Conservation (phyloP, 2,113 vertebrate genomes). For the Turnix velox region DNA sequence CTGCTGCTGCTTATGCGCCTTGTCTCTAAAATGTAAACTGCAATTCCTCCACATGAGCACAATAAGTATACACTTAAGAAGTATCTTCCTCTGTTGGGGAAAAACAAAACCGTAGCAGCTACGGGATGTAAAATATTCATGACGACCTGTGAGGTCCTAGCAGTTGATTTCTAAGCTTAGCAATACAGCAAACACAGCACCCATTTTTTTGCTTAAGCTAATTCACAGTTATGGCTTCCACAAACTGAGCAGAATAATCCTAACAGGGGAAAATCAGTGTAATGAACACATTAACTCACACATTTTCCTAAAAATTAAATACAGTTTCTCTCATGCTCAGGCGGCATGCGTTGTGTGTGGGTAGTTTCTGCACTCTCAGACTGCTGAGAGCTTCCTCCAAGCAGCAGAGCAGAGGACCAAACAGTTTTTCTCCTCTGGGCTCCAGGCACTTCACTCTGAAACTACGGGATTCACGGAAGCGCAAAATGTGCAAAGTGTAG, state of each 20-base stretch:
- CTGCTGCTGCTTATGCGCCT: slow-evolving; percentile 29
- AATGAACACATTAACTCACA: background rate
- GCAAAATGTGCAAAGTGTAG: background rate
- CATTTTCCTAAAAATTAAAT: background rate
- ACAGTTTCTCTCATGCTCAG: background rate
- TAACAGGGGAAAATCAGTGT: background rate
- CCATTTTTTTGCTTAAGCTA: background rate
- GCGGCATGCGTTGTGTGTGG: background rate
- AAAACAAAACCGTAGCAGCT: background rate
- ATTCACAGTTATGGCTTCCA: background rate
- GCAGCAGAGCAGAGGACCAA: background rate
- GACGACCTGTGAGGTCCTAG: background rate
- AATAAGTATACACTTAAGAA: background rate
- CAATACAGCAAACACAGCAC: background rate
- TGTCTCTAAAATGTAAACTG: slow-evolving; percentile 40
- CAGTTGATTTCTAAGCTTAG: background rate
- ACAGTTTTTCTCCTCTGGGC: background rate
- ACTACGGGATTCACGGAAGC: fast-evolving
- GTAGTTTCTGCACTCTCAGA: background rate
- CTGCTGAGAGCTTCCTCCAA: background rate
- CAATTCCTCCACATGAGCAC: background rate
- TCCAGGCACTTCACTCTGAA: background rate
- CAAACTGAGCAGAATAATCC: slow-evolving; percentile 4
- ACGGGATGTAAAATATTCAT: background rate
- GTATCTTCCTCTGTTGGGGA: background rate